Evolutionary conservation across 1,140 invertebrate species (phyloP).

Genomic region (Sitobion miscanthi): DNA sequence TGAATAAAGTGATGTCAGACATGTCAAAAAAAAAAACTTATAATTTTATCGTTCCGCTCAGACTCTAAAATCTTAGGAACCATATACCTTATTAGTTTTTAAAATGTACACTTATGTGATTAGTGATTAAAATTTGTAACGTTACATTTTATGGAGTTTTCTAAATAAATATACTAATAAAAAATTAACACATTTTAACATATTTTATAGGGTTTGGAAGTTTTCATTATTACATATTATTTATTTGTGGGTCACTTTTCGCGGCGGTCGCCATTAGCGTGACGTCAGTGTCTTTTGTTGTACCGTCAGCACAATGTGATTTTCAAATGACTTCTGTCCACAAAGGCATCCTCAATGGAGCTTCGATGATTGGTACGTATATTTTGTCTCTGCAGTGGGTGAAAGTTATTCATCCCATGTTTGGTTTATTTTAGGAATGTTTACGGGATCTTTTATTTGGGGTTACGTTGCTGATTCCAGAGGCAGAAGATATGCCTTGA

Average conservation of each 20-base stretch:
- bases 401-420: not conserved
- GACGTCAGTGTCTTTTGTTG: conserved; percentile 91
- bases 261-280: conserved; percentile 96
- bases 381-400: not conserved
- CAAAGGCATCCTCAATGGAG: conserved; percentile 84
- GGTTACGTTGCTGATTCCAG: conserved; percentile 86
- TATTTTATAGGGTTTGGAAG: conserved; percentile 78
- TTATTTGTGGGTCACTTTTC: conserved; percentile 90
- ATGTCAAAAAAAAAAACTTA: too few species aligned
- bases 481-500: conserved; percentile 83
- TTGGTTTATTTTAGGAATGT: conserved; percentile 77
- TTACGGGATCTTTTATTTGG: conserved; percentile 90
- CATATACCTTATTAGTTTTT: too few species aligned
- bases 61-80: too few species aligned
- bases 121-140: too few species aligned
- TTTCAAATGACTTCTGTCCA: conserved; percentile 82
- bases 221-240: conserved; percentile 87
- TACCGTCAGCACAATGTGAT: conserved; percentile 92
- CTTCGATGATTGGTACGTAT: conserved; percentile 62
- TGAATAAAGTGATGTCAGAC: too few species aligned
- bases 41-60: too few species aligned
- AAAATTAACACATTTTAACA: not conserved
- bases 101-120: too few species aligned
- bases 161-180: not conserved
- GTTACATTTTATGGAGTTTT: not conserved